Conservation (phyloP, 2,888 invertebrate genomes). For the Acleris cristana region DNA sequence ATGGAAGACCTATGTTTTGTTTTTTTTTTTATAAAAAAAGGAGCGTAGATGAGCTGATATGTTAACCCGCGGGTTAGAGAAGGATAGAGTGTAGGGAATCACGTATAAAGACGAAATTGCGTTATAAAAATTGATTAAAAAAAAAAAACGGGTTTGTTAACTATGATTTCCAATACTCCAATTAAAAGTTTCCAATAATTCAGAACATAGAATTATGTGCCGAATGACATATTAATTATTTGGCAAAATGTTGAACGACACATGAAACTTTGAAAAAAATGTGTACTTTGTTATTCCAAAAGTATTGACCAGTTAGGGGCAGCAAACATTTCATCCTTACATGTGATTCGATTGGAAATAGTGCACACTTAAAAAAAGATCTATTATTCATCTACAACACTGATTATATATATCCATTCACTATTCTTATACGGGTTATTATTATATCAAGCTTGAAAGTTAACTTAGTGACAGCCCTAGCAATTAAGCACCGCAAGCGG, state of each 20-base stretch:
- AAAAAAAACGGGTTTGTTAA: too few relatives aligned
- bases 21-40: conserved; percentile 38
- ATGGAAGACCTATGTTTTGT: conserved; percentile 37
- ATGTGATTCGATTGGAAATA: conserved; percentile 9
- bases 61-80: conserved; percentile 16
- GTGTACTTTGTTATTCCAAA: too few relatives aligned
- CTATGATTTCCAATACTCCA: too few relatives aligned
- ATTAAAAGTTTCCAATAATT: too few relatives aligned
- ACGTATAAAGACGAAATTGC: conserved; percentile 4
- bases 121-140: neutral
- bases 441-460: neutral
- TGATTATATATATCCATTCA: conserved; percentile 58
- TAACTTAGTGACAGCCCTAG: neutral
- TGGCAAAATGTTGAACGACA: too few relatives aligned
- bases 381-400: conserved; percentile 71
- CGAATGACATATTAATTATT: too few relatives aligned
- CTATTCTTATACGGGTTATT: conserved; percentile 46
- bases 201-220: too few relatives aligned
- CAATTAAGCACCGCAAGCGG: neutral
- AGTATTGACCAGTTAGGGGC: too few relatives aligned
- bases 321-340: neutral
- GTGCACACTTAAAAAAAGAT: conserved; percentile 47
- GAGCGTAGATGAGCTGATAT: conserved; percentile 31
- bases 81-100: conserved; percentile 13
- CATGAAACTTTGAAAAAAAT: too few relatives aligned